Evolutionary conservation across 2,797 vertebrate genomes (phyloP).

Genomic region (Sylvilagus floridanus): DNA sequence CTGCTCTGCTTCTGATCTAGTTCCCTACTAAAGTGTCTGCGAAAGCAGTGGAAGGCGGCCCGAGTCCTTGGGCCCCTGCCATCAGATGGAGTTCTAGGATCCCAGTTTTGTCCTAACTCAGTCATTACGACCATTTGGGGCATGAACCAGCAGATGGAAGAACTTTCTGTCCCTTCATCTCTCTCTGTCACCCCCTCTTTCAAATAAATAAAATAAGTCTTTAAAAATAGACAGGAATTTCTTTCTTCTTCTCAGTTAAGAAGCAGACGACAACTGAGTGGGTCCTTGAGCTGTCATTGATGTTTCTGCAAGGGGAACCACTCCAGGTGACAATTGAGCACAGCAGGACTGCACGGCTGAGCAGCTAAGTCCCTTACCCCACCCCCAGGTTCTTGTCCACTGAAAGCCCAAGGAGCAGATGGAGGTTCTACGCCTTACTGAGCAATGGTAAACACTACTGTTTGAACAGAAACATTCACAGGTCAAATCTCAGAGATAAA

Average conservation of each 20-base stretch:
- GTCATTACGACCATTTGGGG: too few relatives aligned
- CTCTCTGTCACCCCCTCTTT: too few relatives aligned
- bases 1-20: too few relatives aligned
- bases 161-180: too few relatives aligned
- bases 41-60: too few relatives aligned
- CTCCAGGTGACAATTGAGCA: slow-evolving; percentile 26
- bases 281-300: not conserved
- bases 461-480: slow-evolving; percentile 63
- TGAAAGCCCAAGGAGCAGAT: slow-evolving; percentile 63
- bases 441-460: slow-evolving; percentile 63
- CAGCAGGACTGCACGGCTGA: not conserved
- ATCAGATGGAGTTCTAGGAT: too few relatives aligned
- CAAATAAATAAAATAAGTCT: too few relatives aligned
- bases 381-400: not conserved
- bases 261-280: not conserved
- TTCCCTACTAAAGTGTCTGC: too few relatives aligned
- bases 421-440: slow-evolving; percentile 58
- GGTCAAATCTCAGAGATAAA: slow-evolving; percentile 71
- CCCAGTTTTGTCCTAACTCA: too few relatives aligned
- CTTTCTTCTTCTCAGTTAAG: not conserved
- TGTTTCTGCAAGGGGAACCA: not conserved
- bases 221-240: too few relatives aligned
- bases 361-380: not conserved
- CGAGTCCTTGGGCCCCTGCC: too few relatives aligned
- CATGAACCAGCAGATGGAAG: too few relatives aligned